Conservation (phyloP, 2,888 invertebrate species). For the Rhogogaster chlorosoma region DNA sequence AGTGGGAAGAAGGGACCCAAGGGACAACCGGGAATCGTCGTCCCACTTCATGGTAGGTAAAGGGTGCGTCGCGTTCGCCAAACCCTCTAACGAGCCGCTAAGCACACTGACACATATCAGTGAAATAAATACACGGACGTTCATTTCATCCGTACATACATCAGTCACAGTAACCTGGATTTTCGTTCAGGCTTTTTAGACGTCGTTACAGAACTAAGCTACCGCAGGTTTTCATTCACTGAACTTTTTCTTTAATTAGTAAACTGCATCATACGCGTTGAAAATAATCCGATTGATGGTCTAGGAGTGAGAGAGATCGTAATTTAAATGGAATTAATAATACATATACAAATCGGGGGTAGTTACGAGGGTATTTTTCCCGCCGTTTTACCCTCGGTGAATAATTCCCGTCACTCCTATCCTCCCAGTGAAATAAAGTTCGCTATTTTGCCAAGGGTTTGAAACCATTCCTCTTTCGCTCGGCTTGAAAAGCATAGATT, state of each 20-base stretch:
- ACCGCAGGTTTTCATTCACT: background rate
- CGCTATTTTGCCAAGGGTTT: conserved; percentile 5
- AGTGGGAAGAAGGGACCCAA: background rate
- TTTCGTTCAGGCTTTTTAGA: background rate
- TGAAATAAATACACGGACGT: background rate
- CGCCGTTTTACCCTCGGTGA: background rate
- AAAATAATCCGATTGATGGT: background rate
- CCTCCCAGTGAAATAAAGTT: background rate
- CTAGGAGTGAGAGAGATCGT: background rate
- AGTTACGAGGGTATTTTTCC: background rate
- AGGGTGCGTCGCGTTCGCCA: conserved; percentile 3
- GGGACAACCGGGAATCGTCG: background rate
- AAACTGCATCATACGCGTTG: background rate
- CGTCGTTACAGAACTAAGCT: background rate
- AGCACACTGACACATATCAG: conserved; percentile 4
- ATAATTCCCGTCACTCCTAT: conserved; percentile 10
- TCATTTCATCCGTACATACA: background rate
- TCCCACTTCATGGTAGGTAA: background rate
- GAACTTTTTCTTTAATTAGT: background rate
- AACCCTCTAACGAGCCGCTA: conserved; percentile 28
- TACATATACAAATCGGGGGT: background rate
- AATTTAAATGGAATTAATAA: background rate
- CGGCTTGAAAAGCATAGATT: background rate
- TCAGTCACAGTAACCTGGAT: background rate
- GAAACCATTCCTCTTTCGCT: background rate